phyloP scores from a whole-genome alignment of 2,888 invertebrate genomes.

The Resseliella maxima region DNA sequence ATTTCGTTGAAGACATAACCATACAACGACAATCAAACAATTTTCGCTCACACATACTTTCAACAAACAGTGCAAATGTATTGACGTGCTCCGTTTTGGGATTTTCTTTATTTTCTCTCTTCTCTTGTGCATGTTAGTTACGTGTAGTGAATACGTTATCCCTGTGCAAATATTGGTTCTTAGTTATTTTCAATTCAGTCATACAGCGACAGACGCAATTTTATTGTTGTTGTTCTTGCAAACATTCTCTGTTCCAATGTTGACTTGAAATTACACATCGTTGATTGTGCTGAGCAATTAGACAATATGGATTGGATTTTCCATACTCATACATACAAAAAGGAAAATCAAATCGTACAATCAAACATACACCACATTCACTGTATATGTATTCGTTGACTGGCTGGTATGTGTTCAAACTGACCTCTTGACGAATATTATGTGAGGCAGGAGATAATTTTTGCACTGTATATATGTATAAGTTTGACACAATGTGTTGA shows the following conservation, averaged over 20 bases:
- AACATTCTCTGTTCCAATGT: neutral
- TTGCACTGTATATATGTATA: neutral
- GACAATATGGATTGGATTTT: slow-evolving; percentile 26
- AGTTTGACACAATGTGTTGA: neutral
- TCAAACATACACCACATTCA: neutral
- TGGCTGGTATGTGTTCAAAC: neutral
- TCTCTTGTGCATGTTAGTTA: neutral
- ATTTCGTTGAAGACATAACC: neutral
- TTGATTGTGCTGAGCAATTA: neutral
- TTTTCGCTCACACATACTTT: neutral
- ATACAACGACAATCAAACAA: neutral
- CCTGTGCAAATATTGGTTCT: slow-evolving; percentile 26
- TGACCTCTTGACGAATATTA: slow-evolving; percentile 26
- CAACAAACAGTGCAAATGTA: neutral
- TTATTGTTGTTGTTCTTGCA: slow-evolving; percentile 46
- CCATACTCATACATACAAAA: neutral
- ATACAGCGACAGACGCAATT: slow-evolving; percentile 41
- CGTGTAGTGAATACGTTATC: slow-evolving; percentile 16
- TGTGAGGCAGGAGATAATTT: slow-evolving; percentile 31
- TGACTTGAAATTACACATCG: neutral
- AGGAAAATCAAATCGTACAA: too few relatives aligned
- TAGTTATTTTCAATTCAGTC: slow-evolving; percentile 44
- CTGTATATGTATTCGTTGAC: too few relatives aligned
- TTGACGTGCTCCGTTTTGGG: neutral
- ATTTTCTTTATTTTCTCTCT: neutral